Base-by-base conservation (phyloP, 2,797 vertebrate species). In the Gambelia wislizenii region DNA sequence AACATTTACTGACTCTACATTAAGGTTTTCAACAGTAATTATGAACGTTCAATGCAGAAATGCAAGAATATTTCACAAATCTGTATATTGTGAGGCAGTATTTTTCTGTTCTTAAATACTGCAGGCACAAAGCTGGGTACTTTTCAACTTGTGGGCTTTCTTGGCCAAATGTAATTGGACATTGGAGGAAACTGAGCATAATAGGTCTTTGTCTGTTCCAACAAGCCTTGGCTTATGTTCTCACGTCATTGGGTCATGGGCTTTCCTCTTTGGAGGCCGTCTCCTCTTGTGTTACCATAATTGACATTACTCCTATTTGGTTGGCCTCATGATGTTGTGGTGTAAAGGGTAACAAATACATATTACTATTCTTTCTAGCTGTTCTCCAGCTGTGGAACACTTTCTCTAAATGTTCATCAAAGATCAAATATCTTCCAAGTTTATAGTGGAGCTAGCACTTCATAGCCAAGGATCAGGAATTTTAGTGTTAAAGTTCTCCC, bases 21-120 rank as follows among this genome's bases (percentile, higher is more conserved):
- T 16, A 82, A 2, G 69, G 72, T 64, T 89, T 95, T 86, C 69
- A 69, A 86, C 2, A 54, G 39, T 47, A 94, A 47, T 36, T 85
- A 20, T 42, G 59, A 80, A 64, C 22, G 27, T 13, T 14, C 52
- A n/a, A 3, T 42, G 61, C 64, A 87, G 6, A 49, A 69, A 30
- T 52, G 47, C 4, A 20, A 70, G 14, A 70, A 70, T 80, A 69
- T 69, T 80, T 54, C 49, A 70, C 27, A 14, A 33, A n/a, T 6
- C 2, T 14, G n/a, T 74, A 56, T 33, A 64, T 20, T 70, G 27
- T 47, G 33, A 39, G 13, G 10, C 59, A n/a, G 13, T 39, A 52
- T 33, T 39, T 77, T 6, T 14, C 42, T 27, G 44, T 47, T 49
- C 12, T 44, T 14, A 42, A 14, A 72, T 27, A 12, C 12, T 74